These are phyloP conservation scores for Chinchilla lanigera DNA, from an alignment of 2,113 vertebrate species.

Conservation along the genomic window DNA sequence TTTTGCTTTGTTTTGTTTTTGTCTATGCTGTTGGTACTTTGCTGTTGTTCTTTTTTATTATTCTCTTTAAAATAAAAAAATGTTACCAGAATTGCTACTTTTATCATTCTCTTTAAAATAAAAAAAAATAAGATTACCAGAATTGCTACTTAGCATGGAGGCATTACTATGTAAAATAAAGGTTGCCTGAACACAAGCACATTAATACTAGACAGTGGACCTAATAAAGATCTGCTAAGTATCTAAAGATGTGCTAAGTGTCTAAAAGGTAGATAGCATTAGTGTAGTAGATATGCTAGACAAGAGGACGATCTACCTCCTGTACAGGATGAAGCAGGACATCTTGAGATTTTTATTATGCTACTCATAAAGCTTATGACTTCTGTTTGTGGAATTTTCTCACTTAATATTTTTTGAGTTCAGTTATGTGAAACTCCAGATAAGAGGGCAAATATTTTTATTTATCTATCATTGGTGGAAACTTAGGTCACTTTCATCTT, in stretches of 20 bases:
- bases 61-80: too few relatives aligned
- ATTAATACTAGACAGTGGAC: background rate
- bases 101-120: too few relatives aligned
- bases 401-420: background rate
- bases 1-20: too few relatives aligned
- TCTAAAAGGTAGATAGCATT: background rate
- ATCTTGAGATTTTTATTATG: background rate
- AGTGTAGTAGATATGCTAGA: background rate
- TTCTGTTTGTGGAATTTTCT: background rate
- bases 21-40: too few relatives aligned
- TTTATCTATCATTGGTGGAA: background rate
- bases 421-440: background rate
- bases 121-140: too few relatives aligned
- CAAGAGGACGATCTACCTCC: background rate
- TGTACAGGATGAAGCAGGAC: too few relatives aligned
- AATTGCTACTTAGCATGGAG: background rate
- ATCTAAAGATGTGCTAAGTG: background rate
- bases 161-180: background rate
- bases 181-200: background rate
- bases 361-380: background rate
- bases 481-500: background rate
- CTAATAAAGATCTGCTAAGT: background rate
- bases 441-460: background rate
- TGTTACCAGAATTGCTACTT: too few relatives aligned
- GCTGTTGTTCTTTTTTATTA: too few relatives aligned